phyloP scores from a whole-genome alignment of 1,140 invertebrate genomes.

The Probaryconus sp. region DNA sequence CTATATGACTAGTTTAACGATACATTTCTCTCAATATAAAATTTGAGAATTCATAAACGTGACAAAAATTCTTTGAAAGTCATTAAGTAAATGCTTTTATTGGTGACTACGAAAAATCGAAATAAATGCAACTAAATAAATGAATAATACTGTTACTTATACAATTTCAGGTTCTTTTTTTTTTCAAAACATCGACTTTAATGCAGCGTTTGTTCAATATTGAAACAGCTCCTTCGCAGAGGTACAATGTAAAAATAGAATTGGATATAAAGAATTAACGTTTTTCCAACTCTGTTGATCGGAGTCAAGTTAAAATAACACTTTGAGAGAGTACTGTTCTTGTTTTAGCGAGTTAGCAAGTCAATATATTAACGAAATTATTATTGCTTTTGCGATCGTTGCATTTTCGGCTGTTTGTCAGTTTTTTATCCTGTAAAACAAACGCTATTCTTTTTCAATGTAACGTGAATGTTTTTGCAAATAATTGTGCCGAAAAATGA shows the following conservation, averaged over 20 bases:
- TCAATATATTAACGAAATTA: constrained; percentile 38
- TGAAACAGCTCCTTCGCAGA: too few species aligned
- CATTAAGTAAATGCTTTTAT: too few species aligned
- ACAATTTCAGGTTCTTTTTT: too few species aligned
- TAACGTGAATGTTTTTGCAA: constrained; percentile 13
- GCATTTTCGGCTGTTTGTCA: constrained; percentile 6
- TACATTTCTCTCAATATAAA: too few species aligned
- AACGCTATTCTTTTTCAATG: constrained; percentile 6
- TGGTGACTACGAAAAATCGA: too few species aligned
- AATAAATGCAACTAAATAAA: too few species aligned
- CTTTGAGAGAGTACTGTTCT: constrained; percentile 12
- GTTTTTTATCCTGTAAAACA: constrained; percentile 6
- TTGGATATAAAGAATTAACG: background rate
- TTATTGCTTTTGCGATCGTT: constrained; percentile 9
- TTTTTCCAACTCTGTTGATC: constrained; percentile 42
- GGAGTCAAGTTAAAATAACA: constrained; percentile 23
- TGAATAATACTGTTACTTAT: too few species aligned
- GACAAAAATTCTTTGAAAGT: too few species aligned
- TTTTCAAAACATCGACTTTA: too few species aligned
- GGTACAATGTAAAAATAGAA: constrained; percentile 1
- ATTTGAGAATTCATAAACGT: too few species aligned
- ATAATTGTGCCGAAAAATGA: constrained; percentile 29
- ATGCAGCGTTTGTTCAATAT: too few species aligned
- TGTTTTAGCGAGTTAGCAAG: constrained; percentile 22
- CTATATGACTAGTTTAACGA: too few species aligned